phyloP scores from a whole-genome alignment of 2,113 vertebrate genomes.

The Lophura nycthemera region DNA sequence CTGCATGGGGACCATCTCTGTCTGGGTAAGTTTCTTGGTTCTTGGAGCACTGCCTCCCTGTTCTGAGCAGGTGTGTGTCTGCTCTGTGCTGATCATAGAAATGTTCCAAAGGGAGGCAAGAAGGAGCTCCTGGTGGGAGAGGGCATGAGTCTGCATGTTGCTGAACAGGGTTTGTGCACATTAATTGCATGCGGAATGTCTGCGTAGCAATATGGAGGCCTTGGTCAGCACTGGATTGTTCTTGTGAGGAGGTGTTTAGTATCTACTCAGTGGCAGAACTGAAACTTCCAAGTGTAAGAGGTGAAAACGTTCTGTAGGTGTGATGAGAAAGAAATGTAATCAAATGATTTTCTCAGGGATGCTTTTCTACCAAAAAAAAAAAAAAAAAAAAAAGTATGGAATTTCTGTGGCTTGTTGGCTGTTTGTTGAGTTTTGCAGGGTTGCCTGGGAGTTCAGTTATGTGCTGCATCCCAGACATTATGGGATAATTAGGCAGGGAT shows the following conservation, averaged over 20 bases:
- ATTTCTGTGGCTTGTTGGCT: background rate
- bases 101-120: background rate
- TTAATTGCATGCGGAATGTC: background rate
- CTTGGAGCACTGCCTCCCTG: background rate
- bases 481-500: background rate
- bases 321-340: background rate
- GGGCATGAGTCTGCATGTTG: background rate
- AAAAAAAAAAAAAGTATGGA: background rate
- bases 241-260: background rate
- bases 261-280: background rate
- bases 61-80: accelerated
- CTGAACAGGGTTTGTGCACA: background rate
- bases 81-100: background rate
- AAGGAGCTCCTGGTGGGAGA: background rate
- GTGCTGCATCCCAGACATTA: accelerated
- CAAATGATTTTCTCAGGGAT: background rate
- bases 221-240: background rate
- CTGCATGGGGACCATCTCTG: background rate
- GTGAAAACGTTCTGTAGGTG: background rate
- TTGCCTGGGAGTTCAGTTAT: background rate
- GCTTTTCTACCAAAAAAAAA: background rate
- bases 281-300: background rate
- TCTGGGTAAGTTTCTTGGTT: background rate
- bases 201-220: background rate
- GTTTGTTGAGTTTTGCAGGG: background rate